A percentile compares a stretch with the other conserved stretches of the same genome.
Evolutionary conservation across 35 echinoderm and acorn worm species (phyloP).

Genomic region (Patiria miniata): DNA sequence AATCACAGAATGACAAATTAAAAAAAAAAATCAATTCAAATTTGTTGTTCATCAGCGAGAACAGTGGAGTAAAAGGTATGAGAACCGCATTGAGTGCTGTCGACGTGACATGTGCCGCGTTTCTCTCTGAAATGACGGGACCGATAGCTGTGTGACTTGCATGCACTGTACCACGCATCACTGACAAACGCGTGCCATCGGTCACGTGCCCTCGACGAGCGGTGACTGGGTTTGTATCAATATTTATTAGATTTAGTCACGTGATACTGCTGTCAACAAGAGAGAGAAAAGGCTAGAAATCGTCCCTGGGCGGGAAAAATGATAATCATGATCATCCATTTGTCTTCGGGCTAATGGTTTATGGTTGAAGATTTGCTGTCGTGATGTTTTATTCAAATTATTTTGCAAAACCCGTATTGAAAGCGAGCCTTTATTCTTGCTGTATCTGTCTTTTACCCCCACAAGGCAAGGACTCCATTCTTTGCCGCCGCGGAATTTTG

Average conservation of each 20-base stretch:
- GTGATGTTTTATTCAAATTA: too few relatives aligned
- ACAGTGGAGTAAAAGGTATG: not conserved
- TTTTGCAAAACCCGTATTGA: too few relatives aligned
- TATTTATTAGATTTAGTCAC: not conserved
- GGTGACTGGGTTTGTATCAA: not conserved
- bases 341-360: too few relatives aligned
- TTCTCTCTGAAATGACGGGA: not conserved
- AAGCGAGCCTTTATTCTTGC: too few relatives aligned
- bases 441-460: too few relatives aligned
- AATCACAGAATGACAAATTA: not conserved
- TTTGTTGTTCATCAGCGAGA: not conserved
- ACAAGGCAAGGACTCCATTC: too few relatives aligned
- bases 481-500: too few relatives aligned
- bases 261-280: too few relatives aligned
- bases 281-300: too few relatives aligned
- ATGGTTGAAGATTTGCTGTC: too few relatives aligned
- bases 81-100: not conserved
- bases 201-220: not conserved
- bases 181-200: slow-evolving; percentile 2
- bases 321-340: too few relatives aligned
- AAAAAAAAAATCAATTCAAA: not conserved
- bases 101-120: not conserved
- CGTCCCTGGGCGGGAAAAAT: too few relatives aligned
- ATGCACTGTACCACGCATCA: not conserved
- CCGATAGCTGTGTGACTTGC: not conserved